A percentile compares a stretch with the other conserved stretches of the same genome.
Conservation (phyloP, 2,113 vertebrate genomes). For the Ctenomys sociabilis region DNA sequence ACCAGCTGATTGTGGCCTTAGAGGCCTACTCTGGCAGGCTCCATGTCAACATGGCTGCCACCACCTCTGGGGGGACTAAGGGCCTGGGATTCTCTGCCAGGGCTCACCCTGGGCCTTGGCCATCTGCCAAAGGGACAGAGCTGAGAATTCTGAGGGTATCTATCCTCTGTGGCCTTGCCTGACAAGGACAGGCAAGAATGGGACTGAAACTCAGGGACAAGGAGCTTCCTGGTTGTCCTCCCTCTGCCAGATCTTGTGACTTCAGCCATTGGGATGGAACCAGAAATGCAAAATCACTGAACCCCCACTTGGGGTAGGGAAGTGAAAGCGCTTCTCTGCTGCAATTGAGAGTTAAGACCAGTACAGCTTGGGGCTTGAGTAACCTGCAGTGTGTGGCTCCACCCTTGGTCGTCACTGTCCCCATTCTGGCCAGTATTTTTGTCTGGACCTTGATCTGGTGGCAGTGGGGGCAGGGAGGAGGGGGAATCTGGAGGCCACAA, state of each 20-base stretch:
- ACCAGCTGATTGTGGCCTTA: background rate
- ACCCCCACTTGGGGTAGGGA: background rate
- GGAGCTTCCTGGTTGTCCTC: background rate
- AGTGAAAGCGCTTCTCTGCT: background rate
- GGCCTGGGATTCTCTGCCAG: background rate
- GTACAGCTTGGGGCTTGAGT: accelerated
- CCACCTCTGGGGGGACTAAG: background rate
- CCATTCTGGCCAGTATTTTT: background rate
- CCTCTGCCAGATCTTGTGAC: background rate
- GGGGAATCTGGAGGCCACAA: accelerated
- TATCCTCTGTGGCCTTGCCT: background rate
- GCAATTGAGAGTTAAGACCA: background rate
- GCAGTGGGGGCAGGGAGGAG: background rate
- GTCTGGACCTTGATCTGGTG: background rate
- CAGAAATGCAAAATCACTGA: background rate
- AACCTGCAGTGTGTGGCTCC: background rate
- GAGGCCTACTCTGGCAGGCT: background rate
- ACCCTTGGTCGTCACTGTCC: no score
- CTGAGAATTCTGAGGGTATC: background rate
- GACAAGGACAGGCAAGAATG: background rate
- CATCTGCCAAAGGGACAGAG: background rate
- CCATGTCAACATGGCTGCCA: no score
- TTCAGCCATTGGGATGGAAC: background rate
- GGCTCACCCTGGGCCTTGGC: background rate
- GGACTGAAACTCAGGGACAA: background rate